Conservation (phyloP, 2,888 invertebrate species). For the Drosophila suboccidentalis region DNA sequence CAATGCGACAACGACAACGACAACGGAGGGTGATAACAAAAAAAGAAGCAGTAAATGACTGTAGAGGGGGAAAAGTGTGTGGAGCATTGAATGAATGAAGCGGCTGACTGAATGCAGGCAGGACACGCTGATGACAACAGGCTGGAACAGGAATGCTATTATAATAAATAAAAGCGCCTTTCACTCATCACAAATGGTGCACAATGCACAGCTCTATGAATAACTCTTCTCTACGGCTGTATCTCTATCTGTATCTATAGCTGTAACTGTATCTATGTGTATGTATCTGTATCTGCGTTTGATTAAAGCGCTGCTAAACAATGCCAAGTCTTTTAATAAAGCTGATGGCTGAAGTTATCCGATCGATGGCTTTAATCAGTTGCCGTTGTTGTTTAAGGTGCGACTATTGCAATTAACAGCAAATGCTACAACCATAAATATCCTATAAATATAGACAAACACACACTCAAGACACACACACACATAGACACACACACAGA, state of each 20-base stretch:
- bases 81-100: slow-evolving; percentile 49
- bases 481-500: neutral
- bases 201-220: slow-evolving; percentile 64
- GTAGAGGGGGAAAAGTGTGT: slow-evolving; percentile 16
- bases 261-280: neutral
- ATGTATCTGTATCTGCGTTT: slow-evolving; percentile 34
- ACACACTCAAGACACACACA: slow-evolving; percentile 17
- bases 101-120: slow-evolving; percentile 46
- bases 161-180: slow-evolving; percentile 80
- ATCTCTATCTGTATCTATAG: slow-evolving; percentile 23
- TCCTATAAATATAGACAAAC: slow-evolving; percentile 59
- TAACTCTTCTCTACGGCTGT: slow-evolving; percentile 29
- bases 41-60: slow-evolving; percentile 8
- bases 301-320: slow-evolving; percentile 53
- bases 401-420: slow-evolving; percentile 62
- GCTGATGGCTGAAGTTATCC: slow-evolving; percentile 52
- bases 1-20: slow-evolving; percentile 72
- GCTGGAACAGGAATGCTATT: slow-evolving; percentile 69
- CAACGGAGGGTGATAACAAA: slow-evolving; percentile 22
- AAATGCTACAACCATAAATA: slow-evolving; percentile 72
- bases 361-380: slow-evolving; percentile 62
- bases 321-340: slow-evolving; percentile 69
- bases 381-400: slow-evolving; percentile 28
- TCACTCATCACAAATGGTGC: slow-evolving; percentile 76
- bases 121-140: slow-evolving; percentile 33